Evolutionary conservation across 1,140 invertebrate genomes (phyloP), one percentile per base, ranked within the genome.

Genomic region (Lepidostoma basale): DNA sequence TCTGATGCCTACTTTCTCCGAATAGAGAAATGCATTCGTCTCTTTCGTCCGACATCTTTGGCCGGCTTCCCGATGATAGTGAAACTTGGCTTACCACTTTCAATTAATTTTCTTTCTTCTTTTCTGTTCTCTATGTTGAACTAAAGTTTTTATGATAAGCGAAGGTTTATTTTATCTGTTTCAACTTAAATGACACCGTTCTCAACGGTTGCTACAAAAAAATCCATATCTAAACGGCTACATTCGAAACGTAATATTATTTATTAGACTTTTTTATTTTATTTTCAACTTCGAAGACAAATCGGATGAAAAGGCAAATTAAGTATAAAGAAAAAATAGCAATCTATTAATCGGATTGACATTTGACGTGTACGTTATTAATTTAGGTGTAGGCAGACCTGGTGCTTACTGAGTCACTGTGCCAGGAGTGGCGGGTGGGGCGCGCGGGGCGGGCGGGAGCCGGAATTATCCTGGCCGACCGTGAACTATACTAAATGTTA

Each of bases 81-180:
- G 70, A 72, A 71, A 72, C 64, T 56, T 39, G 52, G 44, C 52
- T 66, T 42, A 68, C 62, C 62, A 72, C 70, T 72, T 72, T 72
- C 70, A 56, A 36, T 66, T 66, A 16, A 40, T 66, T 67, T 68
- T 72, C 56, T 63, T 63, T 70, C 58, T 70, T 42, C 45, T 69
- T 60, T 52, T 9, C 4, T 22, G 47, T 40, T 20, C 16, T 20
- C 8, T 8, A n/a, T 47, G 12, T n/a, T 56, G 14, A n/a, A n/a
- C n/a, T n/a, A n/a, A n/a, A n/a, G n/a, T n/a, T n/a, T n/a, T n/a
- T n/a, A n/a, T n/a, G n/a, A n/a, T n/a, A n/a, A n/a, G n/a, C n/a
- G n/a, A n/a, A n/a, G n/a, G n/a, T n/a, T n/a, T n/a, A n/a, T n/a
- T n/a, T n/a, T n/a, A n/a, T n/a, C n/a, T n/a, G n/a, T n/a, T n/a